Evolutionary conservation across 2,113 vertebrate genomes (phyloP).

Genomic region (Notechis scutatus): DNA sequence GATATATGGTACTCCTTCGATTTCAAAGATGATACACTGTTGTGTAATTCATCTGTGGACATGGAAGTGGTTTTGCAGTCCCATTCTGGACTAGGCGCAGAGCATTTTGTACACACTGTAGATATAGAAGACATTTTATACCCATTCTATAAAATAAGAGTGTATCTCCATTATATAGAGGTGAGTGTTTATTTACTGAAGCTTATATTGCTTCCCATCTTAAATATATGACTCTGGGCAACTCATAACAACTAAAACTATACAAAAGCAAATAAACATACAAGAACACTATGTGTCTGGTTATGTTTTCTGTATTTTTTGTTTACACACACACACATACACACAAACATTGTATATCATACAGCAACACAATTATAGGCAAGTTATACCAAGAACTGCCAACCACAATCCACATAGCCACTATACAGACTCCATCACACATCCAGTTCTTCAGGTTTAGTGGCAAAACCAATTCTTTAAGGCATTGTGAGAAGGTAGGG

Average conservation of each 20-base stretch:
- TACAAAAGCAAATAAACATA: neutral
- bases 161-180: neutral
- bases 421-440: neutral
- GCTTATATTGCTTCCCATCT: neutral
- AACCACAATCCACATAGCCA: neutral
- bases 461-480: neutral
- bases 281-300: neutral
- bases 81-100: neutral
- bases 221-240: neutral
- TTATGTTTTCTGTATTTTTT: neutral
- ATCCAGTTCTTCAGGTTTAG: neutral
- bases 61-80: neutral
- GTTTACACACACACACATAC: neutral
- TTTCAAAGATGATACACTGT: neutral
- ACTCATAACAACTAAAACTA: neutral
- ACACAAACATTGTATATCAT: neutral
- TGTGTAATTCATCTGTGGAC: neutral
- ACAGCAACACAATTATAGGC: neutral
- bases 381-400: neutral
- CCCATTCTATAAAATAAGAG: neutral
- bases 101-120: neutral
- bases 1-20: neutral
- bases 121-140: neutral
- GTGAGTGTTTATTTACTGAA: neutral
- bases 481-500: neutral